Evolutionary conservation across 2,113 vertebrate genomes (phyloP).

Genomic region (Myodes glareolus): DNA sequence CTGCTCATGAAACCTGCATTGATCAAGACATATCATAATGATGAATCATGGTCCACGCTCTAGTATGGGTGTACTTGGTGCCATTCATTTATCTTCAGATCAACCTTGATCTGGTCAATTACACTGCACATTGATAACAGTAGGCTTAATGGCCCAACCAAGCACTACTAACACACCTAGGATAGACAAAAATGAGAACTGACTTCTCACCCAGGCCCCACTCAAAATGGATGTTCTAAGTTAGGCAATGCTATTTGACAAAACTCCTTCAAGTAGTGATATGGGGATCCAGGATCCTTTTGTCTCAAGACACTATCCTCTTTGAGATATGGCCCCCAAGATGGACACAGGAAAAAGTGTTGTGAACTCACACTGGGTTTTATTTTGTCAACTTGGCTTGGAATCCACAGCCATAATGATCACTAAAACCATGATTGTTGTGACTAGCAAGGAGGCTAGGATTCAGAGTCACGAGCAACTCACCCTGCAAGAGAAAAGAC

Average conservation of each 20-base stretch:
- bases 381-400: neutral
- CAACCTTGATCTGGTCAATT: neutral
- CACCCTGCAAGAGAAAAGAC: neutral
- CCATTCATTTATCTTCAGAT: neutral
- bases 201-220: neutral
- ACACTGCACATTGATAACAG: neutral
- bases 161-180: neutral
- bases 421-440: neutral
- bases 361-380: neutral
- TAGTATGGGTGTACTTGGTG: neutral
- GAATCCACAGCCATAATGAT: neutral
- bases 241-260: neutral
- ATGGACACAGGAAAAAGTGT: neutral
- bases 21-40: neutral
- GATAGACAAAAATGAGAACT: neutral
- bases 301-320: neutral
- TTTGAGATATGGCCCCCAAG: neutral
- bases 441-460: neutral
- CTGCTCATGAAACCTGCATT: neutral
- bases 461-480: neutral
- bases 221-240: neutral
- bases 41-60: neutral
- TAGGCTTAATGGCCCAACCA: no score
- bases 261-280: neutral
- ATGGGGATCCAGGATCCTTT: neutral